Base-by-base conservation (phyloP, 2,888 invertebrate species). In the Caenorhabditis virilis region DNA sequence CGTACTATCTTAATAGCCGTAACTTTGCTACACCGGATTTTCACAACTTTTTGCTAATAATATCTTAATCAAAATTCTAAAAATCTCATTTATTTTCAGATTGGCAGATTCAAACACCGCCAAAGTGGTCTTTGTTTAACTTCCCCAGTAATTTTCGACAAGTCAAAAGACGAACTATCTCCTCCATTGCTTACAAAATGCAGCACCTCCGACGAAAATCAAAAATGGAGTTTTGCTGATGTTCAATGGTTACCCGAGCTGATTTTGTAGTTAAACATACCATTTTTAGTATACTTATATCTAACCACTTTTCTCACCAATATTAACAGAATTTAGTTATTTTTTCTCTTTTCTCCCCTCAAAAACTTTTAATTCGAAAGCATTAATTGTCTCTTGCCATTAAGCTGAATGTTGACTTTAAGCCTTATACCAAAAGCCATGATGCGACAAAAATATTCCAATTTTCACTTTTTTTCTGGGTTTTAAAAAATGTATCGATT, bases 111-210 rank as follows among this genome's bases (percentile, higher is more conserved):
- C 48, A 49, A 50, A 2, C 79, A 80, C 56, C 60, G 66, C 7
- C 46, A 72, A 33, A 76, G 73, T 38, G 77, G 78, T n/a, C 65
- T 77, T n/a, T 80, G 80, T 53, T 57, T 80, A 22, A 45, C 63
- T 1, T 45, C 46, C 11, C 73, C 73, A 1, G 38, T 51, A 15
- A 36, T 53, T 38, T 52, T 54, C 43, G 61, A 58, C 33, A 42
- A 55, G 1, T n/a, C 35, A 0, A 56, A 60, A 39, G 72, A 69
- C 15, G 55, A 67, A 23, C 57, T 66, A 45, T 61, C 51, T 15
- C 69, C 72, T 15, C 53, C 62, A 16, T 30, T 46, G 22, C 27
- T 62, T 7, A 33, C 57, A 13, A 60, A 43, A 45, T 66, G 66
- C 35, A 45, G 58, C 11, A 33, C 20, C 11, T 47, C 51, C n/a